These are phyloP conservation scores for Acanthiza pusilla DNA, from an alignment of 2,797 vertebrate genomes.

Conservation along the genomic window DNA sequence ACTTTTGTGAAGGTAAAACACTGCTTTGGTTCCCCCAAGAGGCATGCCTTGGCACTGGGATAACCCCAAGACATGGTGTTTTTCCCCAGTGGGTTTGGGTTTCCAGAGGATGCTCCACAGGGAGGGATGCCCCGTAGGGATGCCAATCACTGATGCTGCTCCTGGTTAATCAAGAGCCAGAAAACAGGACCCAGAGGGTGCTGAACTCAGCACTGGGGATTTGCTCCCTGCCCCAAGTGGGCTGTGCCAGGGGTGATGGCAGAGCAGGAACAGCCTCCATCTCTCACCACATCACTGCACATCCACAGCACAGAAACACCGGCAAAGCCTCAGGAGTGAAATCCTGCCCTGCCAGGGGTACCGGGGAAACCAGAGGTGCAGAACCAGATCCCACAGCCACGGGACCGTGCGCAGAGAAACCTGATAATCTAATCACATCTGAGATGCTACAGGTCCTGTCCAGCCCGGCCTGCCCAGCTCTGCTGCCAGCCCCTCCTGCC, in stretches of 20 bases:
- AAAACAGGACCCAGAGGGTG: not conserved
- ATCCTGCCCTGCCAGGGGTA: not conserved
- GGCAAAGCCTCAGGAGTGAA: rapidly evolving
- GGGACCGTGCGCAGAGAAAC: not conserved
- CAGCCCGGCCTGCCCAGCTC: not conserved
- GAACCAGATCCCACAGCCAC: not conserved
- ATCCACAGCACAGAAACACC: rapidly evolving
- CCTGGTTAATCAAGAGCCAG: not conserved
- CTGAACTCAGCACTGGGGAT: not conserved
- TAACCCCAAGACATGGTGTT: rapidly evolving
- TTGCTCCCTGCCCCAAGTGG: not conserved
- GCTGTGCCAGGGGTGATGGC: not conserved
- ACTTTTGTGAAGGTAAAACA: not conserved
- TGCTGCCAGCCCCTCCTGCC: not conserved
- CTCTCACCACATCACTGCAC: rapidly evolving
- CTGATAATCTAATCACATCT: constrained; percentile 33
- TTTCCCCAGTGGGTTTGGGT: rapidly evolving
- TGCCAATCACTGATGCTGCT: rapidly evolving
- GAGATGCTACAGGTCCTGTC: constrained; percentile 53
- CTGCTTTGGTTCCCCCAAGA: not conserved
- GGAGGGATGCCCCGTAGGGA: not conserved
- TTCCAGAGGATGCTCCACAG: not conserved
- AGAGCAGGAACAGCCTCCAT: not conserved
- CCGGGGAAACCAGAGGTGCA: not conserved
- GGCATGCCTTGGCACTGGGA: not conserved